Conservation (phyloP, 2,797 vertebrate genomes). For the Anableps anableps region DNA sequence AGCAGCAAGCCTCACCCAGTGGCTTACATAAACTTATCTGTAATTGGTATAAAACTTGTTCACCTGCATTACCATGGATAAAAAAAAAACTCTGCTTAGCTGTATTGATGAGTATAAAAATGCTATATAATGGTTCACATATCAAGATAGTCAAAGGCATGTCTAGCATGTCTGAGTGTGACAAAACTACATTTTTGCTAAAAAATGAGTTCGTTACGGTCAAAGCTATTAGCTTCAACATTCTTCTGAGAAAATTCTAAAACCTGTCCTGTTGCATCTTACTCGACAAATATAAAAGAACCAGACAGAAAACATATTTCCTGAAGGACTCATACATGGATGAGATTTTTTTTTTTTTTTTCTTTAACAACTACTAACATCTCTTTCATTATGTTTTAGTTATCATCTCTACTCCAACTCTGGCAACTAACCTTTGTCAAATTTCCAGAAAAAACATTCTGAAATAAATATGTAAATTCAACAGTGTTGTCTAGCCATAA, state of each 20-base stretch:
- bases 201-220: background rate
- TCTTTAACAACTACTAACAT: too few relatives aligned
- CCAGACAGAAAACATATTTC: background rate
- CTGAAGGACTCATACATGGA: background rate
- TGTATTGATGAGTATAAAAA: background rate
- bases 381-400: background rate
- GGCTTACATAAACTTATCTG: background rate
- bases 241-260: background rate
- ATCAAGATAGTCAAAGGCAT: background rate
- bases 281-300: background rate
- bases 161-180: background rate
- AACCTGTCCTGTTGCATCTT: background rate
- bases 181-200: background rate
- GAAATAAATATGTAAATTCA: too few relatives aligned
- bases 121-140: background rate
- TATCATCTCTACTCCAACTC: too few relatives aligned
- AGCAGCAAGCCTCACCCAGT: background rate
- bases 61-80: background rate
- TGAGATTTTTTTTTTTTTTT: background rate
- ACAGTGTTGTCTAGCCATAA: too few relatives aligned
- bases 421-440: too few relatives aligned
- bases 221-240: background rate
- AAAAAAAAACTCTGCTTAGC: background rate
- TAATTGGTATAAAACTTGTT: background rate
- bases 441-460: too few relatives aligned